A percentile compares a stretch with the other conserved stretches of the same genome.
These are phyloP conservation scores for Arctopsyche grandis DNA, from an alignment of 1,140 invertebrate genomes.

Conservation along the genomic window DNA sequence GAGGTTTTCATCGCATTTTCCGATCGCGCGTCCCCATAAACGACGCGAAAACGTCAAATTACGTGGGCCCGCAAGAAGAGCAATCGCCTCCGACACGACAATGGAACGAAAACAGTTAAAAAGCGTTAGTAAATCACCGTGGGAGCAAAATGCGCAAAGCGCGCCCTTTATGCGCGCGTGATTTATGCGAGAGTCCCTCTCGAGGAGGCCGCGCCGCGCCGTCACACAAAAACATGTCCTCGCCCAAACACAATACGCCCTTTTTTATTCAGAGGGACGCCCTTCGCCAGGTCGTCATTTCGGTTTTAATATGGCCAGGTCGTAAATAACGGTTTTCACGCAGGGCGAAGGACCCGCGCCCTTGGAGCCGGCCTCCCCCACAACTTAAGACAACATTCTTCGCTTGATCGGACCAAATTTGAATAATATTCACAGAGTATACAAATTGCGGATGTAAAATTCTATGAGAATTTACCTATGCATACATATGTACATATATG, in stretches of 20 bases:
- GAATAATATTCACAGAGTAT: neutral
- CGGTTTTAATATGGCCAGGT: constrained; percentile 25
- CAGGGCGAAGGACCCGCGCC: neutral
- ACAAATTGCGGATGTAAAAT: neutral
- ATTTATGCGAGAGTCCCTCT: constrained; percentile 30
- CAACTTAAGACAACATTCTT: no score
- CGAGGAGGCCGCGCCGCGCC: neutral
- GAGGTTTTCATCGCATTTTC: no score
- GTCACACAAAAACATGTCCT: constrained; percentile 36
- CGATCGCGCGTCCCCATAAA: neutral
- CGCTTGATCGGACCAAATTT: neutral
- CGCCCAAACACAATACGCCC: neutral
- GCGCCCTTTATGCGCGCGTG: constrained; percentile 12
- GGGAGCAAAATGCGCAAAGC: neutral
- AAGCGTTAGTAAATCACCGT: constrained; percentile 40
- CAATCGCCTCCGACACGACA: constrained; percentile 20
- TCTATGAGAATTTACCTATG: no score
- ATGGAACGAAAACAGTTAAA: constrained; percentile 39
- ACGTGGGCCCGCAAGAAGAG: neutral
- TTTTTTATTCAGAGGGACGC: neutral
- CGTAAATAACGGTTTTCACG: constrained; percentile 14
- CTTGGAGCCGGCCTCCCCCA: neutral
- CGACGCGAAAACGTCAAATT: constrained; percentile 18
- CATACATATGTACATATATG: no score
- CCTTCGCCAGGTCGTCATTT: constrained; percentile 11